phyloP scores from a whole-genome alignment of 2,113 vertebrate genomes.

The Sapayoa aenigma region DNA sequence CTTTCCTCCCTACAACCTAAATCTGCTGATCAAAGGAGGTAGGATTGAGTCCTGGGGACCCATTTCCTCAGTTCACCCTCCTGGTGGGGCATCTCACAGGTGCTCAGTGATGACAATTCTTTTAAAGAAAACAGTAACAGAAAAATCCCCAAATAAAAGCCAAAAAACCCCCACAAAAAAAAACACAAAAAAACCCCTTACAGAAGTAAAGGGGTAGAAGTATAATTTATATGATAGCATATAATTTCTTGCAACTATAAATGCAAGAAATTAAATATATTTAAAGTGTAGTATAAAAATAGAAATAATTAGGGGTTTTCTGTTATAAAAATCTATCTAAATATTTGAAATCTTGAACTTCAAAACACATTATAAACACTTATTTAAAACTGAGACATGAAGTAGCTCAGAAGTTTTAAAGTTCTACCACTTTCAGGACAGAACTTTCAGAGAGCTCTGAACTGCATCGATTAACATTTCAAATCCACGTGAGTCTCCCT shows the following conservation, averaged over 20 bases:
- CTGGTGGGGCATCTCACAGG: neutral
- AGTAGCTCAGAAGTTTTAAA: neutral
- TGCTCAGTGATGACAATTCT: neutral
- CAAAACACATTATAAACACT: neutral
- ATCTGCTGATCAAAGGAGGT: neutral
- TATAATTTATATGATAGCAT: neutral
- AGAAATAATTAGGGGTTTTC: neutral
- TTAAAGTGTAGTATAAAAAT: neutral
- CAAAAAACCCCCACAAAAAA: no score
- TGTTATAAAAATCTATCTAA: neutral
- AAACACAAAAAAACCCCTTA: no score
- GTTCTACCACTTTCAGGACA: neutral
- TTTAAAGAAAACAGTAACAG: neutral
- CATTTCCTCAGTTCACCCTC: neutral
- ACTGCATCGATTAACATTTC: conserved; percentile 60
- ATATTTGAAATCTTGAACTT: neutral
- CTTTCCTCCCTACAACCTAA: neutral
- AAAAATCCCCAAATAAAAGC: neutral
- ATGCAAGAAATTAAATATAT: neutral
- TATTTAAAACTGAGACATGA: neutral
- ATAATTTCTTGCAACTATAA: neutral
- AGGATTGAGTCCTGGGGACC: neutral
- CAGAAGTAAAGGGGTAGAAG: neutral
- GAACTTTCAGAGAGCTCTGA: neutral
- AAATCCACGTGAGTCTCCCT: conserved; percentile 46